A percentile compares a stretch with the other conserved stretches of the same genome.
These are phyloP conservation scores for Geotrypetes seraphini DNA, from an alignment of 2,797 vertebrate genomes.

Conservation along the genomic window DNA sequence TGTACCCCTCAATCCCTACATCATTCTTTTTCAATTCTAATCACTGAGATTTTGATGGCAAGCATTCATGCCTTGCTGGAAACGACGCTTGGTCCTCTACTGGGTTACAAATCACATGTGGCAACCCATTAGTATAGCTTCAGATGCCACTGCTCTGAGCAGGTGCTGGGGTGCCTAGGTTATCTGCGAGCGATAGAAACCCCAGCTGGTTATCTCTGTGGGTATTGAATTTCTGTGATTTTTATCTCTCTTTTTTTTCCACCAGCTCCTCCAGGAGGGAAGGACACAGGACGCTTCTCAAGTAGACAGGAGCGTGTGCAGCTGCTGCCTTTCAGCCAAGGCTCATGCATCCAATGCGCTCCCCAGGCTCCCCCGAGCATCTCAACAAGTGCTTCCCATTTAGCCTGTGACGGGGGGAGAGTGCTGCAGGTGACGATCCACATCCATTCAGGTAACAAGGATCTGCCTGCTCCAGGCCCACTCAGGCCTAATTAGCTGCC, in stretches of 20 bases:
- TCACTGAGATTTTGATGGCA: too few species aligned
- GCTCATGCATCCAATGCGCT: slow-evolving; percentile 41
- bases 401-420: slow-evolving; percentile 30
- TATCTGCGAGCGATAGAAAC: slow-evolving; percentile 55
- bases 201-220: slow-evolving; percentile 69
- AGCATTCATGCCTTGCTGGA: too few species aligned
- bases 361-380: slow-evolving; percentile 40
- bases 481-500: slow-evolving; percentile 58
- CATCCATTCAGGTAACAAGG: slow-evolving; percentile 47
- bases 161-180: slow-evolving; percentile 52
- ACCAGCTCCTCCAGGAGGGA: slow-evolving; percentile 8
- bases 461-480: slow-evolving; percentile 20
- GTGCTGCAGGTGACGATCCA: slow-evolving; percentile 54
- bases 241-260: slow-evolving; percentile 47
- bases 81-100: too few species aligned
- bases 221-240: slow-evolving; percentile 69
- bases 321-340: slow-evolving; percentile 43
- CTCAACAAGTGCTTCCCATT: slow-evolving; percentile 28
- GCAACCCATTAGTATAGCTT: background rate
- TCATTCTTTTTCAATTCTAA: background rate
- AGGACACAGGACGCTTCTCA: slow-evolving; percentile 7
- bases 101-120: too few species aligned
- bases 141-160: background rate
- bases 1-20: too few species aligned
- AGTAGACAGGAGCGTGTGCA: slow-evolving; percentile 19